Conservation (phyloP, 2,113 vertebrate genomes). For the Seriola dumerili region DNA sequence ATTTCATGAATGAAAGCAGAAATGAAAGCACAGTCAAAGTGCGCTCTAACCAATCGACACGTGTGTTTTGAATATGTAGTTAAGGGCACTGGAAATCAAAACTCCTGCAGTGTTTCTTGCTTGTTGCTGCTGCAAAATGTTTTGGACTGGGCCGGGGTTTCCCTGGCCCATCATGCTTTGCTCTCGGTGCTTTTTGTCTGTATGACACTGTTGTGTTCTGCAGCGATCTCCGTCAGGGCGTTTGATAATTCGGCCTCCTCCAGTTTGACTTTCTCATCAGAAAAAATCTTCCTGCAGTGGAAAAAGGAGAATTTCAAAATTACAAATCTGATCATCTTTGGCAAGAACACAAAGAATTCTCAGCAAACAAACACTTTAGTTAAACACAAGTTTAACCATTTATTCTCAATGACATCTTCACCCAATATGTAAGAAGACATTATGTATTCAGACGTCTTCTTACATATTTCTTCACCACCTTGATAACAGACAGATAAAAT, state of each 20-base stretch:
- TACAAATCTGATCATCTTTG: constrained; percentile 11
- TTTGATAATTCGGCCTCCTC: constrained; percentile 88
- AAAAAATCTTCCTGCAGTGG: constrained; percentile 87
- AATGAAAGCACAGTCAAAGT: constrained; percentile 83
- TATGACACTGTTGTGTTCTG: constrained; percentile 92
- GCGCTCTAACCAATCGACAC: constrained; percentile 84
- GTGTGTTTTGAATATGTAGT: constrained; percentile 80
- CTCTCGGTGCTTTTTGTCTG: constrained; percentile 91
- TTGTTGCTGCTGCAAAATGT: constrained; percentile 61
- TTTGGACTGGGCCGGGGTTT: constrained; percentile 43
- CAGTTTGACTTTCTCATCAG: constrained; percentile 87
- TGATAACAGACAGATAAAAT: constrained; percentile 64
- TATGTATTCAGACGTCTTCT: constrained; percentile 50
- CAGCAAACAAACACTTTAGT: constrained; percentile 42
- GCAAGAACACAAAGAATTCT: background rate
- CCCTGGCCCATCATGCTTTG: constrained; percentile 90
- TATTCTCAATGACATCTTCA: constrained; percentile 70
- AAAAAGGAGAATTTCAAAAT: constrained; percentile 40
- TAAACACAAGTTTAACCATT: constrained; percentile 47
- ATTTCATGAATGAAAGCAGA: constrained; percentile 54
- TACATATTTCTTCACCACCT: constrained; percentile 83
- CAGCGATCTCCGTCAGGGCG: constrained; percentile 86
- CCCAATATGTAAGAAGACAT: constrained; percentile 80
- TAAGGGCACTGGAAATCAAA: constrained; percentile 94
- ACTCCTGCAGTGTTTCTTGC: constrained; percentile 73